Evolutionary conservation across 2,888 invertebrate species (phyloP).

Genomic region (Melipona bicolor): DNA sequence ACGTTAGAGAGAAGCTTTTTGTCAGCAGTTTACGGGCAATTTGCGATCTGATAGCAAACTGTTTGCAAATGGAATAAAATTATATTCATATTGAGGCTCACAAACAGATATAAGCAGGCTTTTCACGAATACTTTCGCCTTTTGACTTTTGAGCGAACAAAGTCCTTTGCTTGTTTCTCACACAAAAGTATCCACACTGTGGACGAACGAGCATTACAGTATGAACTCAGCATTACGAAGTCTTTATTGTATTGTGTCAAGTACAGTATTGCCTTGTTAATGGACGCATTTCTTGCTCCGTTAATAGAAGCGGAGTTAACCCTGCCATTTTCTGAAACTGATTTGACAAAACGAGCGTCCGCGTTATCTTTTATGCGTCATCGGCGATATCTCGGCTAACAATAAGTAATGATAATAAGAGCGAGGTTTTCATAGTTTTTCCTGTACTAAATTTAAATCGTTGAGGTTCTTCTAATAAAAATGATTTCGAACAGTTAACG

Average conservation of each 20-base stretch:
- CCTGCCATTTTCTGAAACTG: neutral
- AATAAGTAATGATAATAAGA: neutral
- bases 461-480: neutral
- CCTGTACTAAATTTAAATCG: neutral
- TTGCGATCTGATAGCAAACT: neutral
- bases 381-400: neutral
- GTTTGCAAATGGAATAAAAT: neutral
- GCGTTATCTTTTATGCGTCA: neutral
- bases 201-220: no score
- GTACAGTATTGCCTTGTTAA: slow-evolving; percentile 3
- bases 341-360: neutral
- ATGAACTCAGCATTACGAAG: slow-evolving; percentile 1
- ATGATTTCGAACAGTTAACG: no score
- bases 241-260: neutral
- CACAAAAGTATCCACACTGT: neutral
- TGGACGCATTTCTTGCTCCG: slow-evolving; percentile 1
- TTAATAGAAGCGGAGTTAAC: neutral
- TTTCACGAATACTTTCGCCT: neutral
- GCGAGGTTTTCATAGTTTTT: neutral
- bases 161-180: neutral
- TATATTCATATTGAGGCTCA: neutral
- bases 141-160: neutral
- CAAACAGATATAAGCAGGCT: neutral
- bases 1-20: neutral
- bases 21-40: neutral